phyloP scores from a whole-genome alignment of 2,888 invertebrate genomes.

The Euplagia quadripunctaria region DNA sequence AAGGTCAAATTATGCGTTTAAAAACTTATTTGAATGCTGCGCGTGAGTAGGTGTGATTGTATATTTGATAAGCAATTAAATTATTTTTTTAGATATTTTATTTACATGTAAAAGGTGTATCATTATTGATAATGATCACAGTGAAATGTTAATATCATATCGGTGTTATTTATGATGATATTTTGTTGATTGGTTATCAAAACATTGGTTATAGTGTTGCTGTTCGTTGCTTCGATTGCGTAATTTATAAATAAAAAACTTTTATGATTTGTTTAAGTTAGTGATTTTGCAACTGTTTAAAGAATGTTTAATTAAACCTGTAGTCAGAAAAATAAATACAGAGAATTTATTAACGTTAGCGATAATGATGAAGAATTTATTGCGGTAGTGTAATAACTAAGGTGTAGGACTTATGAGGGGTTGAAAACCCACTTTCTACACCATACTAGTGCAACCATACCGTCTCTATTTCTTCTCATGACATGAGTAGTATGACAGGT shows the following conservation, averaged over 20 bases:
- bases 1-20: slow-evolving; percentile 39
- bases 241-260: background rate
- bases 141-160: slow-evolving; percentile 16
- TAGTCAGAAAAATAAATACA: no score
- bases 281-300: background rate
- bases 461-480: no score
- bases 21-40: slow-evolving; percentile 34
- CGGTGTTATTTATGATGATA: slow-evolving; percentile 11
- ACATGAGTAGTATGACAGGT: no score
- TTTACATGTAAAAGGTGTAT: slow-evolving; percentile 21
- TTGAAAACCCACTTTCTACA: no score
- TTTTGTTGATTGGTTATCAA: slow-evolving; percentile 17
- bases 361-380: no score
- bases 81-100: slow-evolving; percentile 26
- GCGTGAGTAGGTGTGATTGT: slow-evolving; percentile 42
- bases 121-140: slow-evolving; percentile 29
- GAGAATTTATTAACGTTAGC: no score
- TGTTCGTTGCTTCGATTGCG: background rate
- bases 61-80: slow-evolving; percentile 29
- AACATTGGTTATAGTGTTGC: slow-evolving; percentile 10
- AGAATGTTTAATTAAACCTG: background rate
- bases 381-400: no score
- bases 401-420: no score
- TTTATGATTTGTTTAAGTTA: background rate
- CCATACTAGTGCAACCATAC: no score